Evolutionary conservation across 2,797 vertebrate genomes (phyloP).

Genomic region (Hippocampus kuda): DNA sequence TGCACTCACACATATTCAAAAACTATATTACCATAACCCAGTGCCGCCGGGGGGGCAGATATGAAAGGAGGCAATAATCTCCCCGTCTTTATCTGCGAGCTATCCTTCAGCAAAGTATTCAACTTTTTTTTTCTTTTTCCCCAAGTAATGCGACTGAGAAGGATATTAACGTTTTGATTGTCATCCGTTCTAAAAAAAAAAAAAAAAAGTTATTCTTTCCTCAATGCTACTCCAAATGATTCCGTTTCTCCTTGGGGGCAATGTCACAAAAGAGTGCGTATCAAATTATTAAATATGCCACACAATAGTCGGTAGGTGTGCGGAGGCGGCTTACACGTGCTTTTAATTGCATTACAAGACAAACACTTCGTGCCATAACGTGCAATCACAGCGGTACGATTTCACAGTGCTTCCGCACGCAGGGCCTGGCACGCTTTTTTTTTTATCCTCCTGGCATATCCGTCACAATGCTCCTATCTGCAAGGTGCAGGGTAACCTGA

Average conservation of each 20-base stretch:
- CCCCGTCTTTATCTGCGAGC: slow-evolving; percentile 69
- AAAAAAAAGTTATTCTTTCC: slow-evolving; percentile 64
- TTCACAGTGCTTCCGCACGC: slow-evolving; percentile 62
- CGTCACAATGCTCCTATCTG: slow-evolving; percentile 73
- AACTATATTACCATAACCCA: slow-evolving; percentile 69
- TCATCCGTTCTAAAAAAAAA: slow-evolving; percentile 64
- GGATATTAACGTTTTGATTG: slow-evolving; percentile 76
- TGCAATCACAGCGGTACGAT: slow-evolving; percentile 67
- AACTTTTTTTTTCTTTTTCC: slow-evolving; percentile 42
- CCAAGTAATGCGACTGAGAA: slow-evolving; percentile 66
- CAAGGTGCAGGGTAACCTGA: slow-evolving; percentile 75
- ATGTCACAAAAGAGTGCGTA: slow-evolving; percentile 66
- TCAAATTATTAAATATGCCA: slow-evolving; percentile 67
- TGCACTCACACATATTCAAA: slow-evolving; percentile 70
- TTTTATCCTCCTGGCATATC: slow-evolving; percentile 52
- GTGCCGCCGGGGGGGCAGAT: slow-evolving; percentile 61
- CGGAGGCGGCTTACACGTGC: slow-evolving; percentile 69
- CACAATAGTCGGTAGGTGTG: slow-evolving; percentile 66
- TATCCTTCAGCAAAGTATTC: slow-evolving; percentile 72
- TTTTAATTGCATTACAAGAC: slow-evolving; percentile 80
- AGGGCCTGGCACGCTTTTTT: slow-evolving; percentile 58
- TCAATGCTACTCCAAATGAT: slow-evolving; percentile 66
- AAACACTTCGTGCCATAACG: slow-evolving; percentile 73
- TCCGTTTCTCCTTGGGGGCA: slow-evolving; percentile 65
- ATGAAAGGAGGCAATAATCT: slow-evolving; percentile 74